Evolutionary conservation across 2,888 invertebrate genomes (phyloP).

Genomic region (Oxycera nigricornis): DNA sequence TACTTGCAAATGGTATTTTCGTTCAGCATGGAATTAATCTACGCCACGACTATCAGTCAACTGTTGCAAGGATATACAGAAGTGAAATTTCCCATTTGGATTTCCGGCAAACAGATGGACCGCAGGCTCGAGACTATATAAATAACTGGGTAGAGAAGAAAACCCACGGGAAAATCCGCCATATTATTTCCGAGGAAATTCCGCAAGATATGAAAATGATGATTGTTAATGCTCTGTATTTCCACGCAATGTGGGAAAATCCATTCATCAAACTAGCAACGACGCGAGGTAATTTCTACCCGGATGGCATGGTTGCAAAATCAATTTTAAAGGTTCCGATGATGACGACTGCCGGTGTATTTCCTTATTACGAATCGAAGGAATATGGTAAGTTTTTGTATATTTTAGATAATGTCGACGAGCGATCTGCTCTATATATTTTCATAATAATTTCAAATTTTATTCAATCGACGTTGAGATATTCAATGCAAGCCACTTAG

Average conservation of each 20-base stretch:
- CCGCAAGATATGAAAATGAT: conserved; percentile 66
- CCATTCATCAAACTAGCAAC: conserved; percentile 67
- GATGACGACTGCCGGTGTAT: conserved; percentile 70
- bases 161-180: conserved; percentile 68
- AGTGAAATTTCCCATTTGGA: conserved; percentile 65
- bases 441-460: neutral
- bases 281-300: conserved; percentile 67
- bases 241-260: conserved; percentile 68
- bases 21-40: conserved; percentile 65
- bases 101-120: conserved; percentile 59
- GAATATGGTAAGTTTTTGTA: conserved; percentile 48
- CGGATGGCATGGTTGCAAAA: conserved; percentile 60
- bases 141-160: conserved; percentile 68
- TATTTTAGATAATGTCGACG: neutral
- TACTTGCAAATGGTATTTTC: conserved; percentile 64
- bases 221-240: conserved; percentile 71
- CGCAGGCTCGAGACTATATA: conserved; percentile 61
- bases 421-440: neutral
- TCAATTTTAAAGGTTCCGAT: conserved; percentile 62
- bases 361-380: conserved; percentile 64
- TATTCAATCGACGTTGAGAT: neutral
- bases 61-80: conserved; percentile 62
- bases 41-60: conserved; percentile 61
- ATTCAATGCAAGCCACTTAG: neutral
- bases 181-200: conserved; percentile 64